Evolutionary conservation across 1,140 invertebrate species (phyloP).

Genomic region (Apis dorsata): DNA sequence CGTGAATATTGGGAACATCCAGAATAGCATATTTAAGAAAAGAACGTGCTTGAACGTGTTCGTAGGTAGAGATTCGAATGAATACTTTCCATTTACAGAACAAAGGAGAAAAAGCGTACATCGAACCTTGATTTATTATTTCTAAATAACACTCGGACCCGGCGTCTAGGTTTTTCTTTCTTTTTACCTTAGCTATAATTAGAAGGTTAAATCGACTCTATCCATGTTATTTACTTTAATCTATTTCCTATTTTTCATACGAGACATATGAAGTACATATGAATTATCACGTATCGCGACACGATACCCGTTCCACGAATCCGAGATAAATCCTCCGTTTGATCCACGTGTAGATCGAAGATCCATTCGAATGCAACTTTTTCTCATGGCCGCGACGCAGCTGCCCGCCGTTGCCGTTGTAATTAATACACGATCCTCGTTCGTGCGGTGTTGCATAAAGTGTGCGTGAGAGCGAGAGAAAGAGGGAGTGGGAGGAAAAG

Average conservation of each 20-base stretch:
- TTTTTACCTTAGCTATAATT: background rate
- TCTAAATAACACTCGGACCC: background rate
- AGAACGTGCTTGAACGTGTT: background rate
- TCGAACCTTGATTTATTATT: background rate
- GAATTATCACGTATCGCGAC: background rate
- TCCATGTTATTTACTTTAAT: background rate
- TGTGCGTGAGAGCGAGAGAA: no score
- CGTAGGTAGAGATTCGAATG: background rate
- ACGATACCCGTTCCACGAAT: background rate
- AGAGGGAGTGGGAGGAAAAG: no score
- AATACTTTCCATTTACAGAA: background rate
- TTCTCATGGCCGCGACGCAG: slow-evolving; percentile 25
- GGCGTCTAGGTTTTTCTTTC: background rate
- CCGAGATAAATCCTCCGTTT: background rate
- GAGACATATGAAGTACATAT: no score
- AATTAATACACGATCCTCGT: slow-evolving; percentile 42
- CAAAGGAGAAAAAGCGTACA: background rate
- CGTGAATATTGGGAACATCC: no score
- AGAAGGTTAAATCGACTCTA: background rate
- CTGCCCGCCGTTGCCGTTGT: slow-evolving; percentile 18
- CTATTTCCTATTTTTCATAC: background rate
- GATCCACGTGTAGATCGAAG: slow-evolving; percentile 20
- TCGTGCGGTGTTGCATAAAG: slow-evolving; percentile 27
- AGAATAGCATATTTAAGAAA: background rate
- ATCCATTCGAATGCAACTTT: slow-evolving; percentile 25